phyloP scores from a whole-genome alignment of 1,140 invertebrate species.

The Teleopsis dalmanni region DNA sequence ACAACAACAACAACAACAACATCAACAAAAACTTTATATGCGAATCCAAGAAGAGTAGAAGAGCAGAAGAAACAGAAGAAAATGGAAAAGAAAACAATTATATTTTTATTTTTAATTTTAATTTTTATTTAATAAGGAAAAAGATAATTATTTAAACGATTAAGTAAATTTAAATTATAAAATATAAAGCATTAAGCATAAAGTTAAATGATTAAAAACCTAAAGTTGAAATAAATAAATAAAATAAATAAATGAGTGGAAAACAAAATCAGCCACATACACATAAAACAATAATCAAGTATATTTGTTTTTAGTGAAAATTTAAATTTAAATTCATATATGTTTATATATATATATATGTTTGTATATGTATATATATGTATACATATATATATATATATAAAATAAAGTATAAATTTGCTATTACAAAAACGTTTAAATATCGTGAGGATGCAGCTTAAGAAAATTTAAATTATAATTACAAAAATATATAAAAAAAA shows the following conservation, averaged over 20 bases:
- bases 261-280: conserved; percentile 8
- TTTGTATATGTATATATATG: conserved; percentile 5
- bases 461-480: no score
- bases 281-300: not conserved
- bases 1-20: conserved; percentile 12
- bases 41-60: no score
- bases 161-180: conserved; percentile 46
- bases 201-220: conserved; percentile 15
- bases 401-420: no score
- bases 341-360: no score
- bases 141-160: conserved; percentile 45
- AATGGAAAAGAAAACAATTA: conserved; percentile 16
- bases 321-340: not conserved
- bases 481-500: no score
- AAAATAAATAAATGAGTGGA: conserved; percentile 8
- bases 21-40: conserved; percentile 5
- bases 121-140: conserved; percentile 45
- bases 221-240: conserved; percentile 11
- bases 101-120: conserved; percentile 37
- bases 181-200: conserved; percentile 12
- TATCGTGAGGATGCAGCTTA: no score
- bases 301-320: not conserved
- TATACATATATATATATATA: conserved; percentile 7
- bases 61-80: not conserved
- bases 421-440: no score